Evolutionary conservation across 2,888 invertebrate genomes (phyloP), one percentile per base, ranked within the genome.

Genomic region (Caenorhabditis uteleia): DNA sequence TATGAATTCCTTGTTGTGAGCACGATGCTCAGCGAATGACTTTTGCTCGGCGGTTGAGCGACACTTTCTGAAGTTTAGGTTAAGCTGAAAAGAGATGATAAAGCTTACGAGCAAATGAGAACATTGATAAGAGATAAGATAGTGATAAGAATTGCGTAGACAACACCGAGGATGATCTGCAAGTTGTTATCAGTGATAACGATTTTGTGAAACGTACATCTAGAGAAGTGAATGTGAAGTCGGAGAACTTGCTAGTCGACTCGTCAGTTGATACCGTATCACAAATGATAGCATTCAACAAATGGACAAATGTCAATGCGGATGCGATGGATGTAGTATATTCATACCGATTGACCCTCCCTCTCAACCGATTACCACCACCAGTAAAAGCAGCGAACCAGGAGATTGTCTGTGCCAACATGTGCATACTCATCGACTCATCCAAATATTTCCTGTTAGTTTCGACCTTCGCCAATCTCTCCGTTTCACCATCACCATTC

Each of bases 401-500:
- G 14, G 53, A 39, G 27, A 70, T 57, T 0, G 66, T 68, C 25
- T 74, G 58, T 10, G 31, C 57, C 18, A 68, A 26, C 34, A 60
- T 54, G 36, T 70, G 67, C 58, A 55, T 46, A 14, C 59, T 58
- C 57, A 66, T 54, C 8, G 68, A 55, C 23, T 68, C 68, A 27
- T 67, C 53, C 47, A 60, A 44, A 12, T 54, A 31, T 20, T 43
- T 16, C 42, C 51, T 47, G 26, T 59, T 68, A 14, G 42, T 18
- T 4, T 60, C 56, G 2, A 55, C 59, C 42, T 56, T 45, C 1
- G 64, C 50, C 44, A 70, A 27, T 48, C 74, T 21, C 40, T 70
- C 70, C 7, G 70, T 67, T 43, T 73, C 54, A 48, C 77, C 77
- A 49, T 77, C 74, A 21, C 74, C 74, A 31, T 73, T 73, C 38